These are phyloP conservation scores for Urosaurus nigricauda DNA, from an alignment of 2,797 vertebrate species.

Conservation along the genomic window DNA sequence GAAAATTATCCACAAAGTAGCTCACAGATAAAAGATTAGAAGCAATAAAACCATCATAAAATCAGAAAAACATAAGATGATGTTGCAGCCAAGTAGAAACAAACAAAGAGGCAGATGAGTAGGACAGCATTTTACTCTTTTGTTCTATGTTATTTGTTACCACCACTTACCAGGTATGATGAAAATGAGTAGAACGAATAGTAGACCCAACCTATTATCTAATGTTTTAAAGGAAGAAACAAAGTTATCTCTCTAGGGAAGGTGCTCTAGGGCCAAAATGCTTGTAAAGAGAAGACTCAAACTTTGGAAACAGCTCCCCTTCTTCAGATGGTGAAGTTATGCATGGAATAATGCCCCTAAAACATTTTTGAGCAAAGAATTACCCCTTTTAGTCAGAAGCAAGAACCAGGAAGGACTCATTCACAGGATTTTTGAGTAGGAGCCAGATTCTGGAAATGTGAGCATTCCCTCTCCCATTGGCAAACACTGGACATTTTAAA, in stretches of 20 bases:
- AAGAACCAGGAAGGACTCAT: background rate
- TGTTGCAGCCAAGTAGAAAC: background rate
- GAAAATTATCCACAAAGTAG: background rate
- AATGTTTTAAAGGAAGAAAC: background rate
- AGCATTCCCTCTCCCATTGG: too few relatives aligned
- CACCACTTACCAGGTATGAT: background rate
- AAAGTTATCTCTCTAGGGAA: background rate
- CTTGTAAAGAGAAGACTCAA: background rate
- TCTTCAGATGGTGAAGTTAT: background rate
- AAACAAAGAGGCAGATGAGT: too few relatives aligned
- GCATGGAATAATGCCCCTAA: background rate
- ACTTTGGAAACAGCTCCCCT: background rate
- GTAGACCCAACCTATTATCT: background rate
- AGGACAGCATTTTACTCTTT: background rate
- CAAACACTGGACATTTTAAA: too few relatives aligned
- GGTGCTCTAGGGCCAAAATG: background rate
- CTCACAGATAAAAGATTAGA: background rate
- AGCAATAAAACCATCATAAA: background rate
- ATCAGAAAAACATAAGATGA: background rate
- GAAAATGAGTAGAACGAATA: too few relatives aligned
- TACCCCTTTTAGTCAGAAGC: background rate
- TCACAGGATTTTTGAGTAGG: background rate
- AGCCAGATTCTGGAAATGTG: too few relatives aligned
- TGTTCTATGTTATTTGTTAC: background rate
- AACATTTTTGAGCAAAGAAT: background rate